phyloP scores from a whole-genome alignment of 1,140 invertebrate species.

The Leptopilina boulardi region DNA sequence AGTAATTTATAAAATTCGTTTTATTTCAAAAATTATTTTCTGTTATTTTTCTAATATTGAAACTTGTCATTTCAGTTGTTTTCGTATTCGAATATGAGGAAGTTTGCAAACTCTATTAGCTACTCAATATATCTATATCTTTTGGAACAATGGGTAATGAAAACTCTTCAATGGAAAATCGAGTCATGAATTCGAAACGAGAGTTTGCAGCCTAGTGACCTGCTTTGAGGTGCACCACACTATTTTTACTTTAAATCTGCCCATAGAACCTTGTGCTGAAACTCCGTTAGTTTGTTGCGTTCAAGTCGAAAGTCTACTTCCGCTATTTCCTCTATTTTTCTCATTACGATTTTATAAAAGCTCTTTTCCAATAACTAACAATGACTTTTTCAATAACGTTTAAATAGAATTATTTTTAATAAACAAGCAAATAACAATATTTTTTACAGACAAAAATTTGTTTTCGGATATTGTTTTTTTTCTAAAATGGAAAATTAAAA shows the following conservation, averaged over 20 bases:
- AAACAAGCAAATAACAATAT: not conserved
- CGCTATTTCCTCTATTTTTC: not conserved
- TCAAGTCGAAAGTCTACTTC: not conserved
- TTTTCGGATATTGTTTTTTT: too few species aligned
- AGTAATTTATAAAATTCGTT: too few species aligned
- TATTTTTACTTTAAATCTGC: conserved; percentile 66
- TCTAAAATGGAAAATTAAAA: too few species aligned
- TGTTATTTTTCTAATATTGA: too few species aligned
- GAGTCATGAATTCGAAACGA: conserved; percentile 53
- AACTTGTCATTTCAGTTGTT: not conserved
- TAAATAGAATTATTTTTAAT: not conserved
- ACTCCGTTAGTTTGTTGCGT: not conserved
- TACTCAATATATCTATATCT: not conserved
- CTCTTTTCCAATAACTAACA: not conserved
- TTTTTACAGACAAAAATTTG: too few species aligned
- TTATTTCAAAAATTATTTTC: too few species aligned
- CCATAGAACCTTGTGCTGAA: conserved; percentile 61
- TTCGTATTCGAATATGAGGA: not conserved
- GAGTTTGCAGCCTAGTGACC: conserved; percentile 69
- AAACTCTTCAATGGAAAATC: conserved; percentile 6
- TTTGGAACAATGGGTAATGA: not conserved
- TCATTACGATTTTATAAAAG: not conserved
- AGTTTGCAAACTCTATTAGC: conserved; percentile 18
- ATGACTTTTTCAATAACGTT: conserved; percentile 1
- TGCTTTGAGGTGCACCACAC: conserved; percentile 67